These are phyloP conservation scores for Drosophila nasuta DNA, from an alignment of 1,140 invertebrate species.

Conservation along the genomic window DNA sequence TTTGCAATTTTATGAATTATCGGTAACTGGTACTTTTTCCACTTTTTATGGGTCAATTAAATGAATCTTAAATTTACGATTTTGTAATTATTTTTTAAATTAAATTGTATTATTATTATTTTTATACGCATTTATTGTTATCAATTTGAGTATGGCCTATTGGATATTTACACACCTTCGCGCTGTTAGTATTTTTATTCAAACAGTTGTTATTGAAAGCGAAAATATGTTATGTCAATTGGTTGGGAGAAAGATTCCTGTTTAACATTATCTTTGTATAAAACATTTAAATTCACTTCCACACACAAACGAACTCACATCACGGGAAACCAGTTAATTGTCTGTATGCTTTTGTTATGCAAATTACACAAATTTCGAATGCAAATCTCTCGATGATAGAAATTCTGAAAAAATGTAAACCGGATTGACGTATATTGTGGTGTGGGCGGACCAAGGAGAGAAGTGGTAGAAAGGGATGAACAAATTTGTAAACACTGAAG, in stretches of 20 bases:
- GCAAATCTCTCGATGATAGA: slow-evolving; percentile 43
- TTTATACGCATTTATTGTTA: too few relatives aligned
- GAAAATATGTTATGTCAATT: slow-evolving; percentile 33
- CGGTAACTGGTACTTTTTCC: too few relatives aligned
- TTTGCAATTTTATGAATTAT: too few relatives aligned
- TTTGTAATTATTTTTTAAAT: slow-evolving; percentile 3
- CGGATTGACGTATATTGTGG: slow-evolving; percentile 15
- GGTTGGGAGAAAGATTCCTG: slow-evolving; percentile 29
- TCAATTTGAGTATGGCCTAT: background rate
- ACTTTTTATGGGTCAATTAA: too few relatives aligned
- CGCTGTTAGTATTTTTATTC: too few relatives aligned
- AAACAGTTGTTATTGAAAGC: slow-evolving; percentile 40
- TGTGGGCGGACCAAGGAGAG: background rate
- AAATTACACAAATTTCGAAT: slow-evolving; percentile 65
- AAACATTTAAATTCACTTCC: slow-evolving; percentile 28
- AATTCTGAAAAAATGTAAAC: slow-evolving; percentile 49
- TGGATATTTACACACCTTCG: background rate
- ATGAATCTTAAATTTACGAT: background rate
- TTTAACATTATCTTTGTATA: slow-evolving; percentile 41
- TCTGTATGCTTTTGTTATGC: slow-evolving; percentile 54
- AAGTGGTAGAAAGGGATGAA: background rate
- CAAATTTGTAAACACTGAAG: slow-evolving; percentile 63
- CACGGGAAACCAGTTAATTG: background rate
- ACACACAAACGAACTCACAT: slow-evolving; percentile 8
- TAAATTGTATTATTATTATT: too few relatives aligned